Evolutionary conservation across 1,140 invertebrate species (phyloP).

Genomic region (Drosophila aff.): DNA sequence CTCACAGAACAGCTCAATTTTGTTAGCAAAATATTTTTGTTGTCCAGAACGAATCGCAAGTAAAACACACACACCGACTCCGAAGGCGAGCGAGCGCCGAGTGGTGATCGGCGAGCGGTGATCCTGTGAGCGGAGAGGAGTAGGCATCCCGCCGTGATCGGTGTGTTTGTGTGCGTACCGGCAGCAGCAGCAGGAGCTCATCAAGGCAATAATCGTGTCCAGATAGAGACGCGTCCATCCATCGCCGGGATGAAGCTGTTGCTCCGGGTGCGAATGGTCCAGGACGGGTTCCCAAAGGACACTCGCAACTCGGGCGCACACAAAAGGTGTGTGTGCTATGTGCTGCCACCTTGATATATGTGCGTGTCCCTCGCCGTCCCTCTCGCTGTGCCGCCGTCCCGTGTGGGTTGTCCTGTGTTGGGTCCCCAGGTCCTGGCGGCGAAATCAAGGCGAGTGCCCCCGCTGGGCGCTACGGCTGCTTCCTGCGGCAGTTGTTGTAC

Average conservation of each 20-base stretch:
- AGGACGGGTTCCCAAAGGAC: constrained; percentile 54
- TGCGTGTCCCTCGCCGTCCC: constrained; percentile 15
- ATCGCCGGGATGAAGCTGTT: constrained; percentile 67
- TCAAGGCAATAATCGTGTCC: constrained; percentile 82
- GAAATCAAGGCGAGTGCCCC: constrained; percentile 73
- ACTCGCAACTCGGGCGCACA: constrained; percentile 11
- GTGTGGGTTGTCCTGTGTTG: constrained; percentile 22
- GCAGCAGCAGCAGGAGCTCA: constrained; percentile 84
- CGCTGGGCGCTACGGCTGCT: constrained; percentile 74
- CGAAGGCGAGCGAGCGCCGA: constrained; percentile 8
- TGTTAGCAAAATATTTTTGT: constrained; percentile 83
- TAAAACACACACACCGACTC: constrained; percentile 54
- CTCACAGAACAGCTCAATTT: constrained; percentile 76
- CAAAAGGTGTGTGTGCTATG: constrained; percentile 38
- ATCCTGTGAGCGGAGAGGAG: constrained; percentile 8
- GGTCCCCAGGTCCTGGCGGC: constrained; percentile 51
- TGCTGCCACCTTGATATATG: constrained; percentile 64
- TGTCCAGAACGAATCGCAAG: constrained; percentile 78
- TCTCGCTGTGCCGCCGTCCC: constrained; percentile 15
- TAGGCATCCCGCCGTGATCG: constrained; percentile 54
- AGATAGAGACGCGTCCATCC: constrained; percentile 35
- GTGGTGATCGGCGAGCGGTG: neutral
- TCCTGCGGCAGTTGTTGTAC: constrained; percentile 62
- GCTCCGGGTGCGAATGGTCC: constrained; percentile 59
- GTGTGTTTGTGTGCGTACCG: constrained; percentile 59